These are phyloP conservation scores for Chaetura pelagica DNA, from an alignment of 2,113 vertebrate species.

Conservation along the genomic window DNA sequence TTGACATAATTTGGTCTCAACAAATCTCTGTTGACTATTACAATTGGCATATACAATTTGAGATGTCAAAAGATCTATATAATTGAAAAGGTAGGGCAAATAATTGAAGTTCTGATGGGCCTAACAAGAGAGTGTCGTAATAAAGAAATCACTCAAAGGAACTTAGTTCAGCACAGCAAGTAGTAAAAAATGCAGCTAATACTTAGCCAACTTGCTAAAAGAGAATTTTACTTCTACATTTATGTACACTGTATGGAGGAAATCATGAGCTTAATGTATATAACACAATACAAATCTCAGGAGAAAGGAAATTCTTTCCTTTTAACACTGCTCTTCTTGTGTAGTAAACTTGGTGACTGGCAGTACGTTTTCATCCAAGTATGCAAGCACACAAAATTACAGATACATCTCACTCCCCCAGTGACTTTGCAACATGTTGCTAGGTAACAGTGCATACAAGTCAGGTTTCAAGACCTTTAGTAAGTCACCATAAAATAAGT, in stretches of 20 bases:
- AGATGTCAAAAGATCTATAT: conserved; percentile 70
- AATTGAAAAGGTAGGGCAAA: conserved; percentile 55
- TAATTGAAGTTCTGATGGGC: conserved; percentile 49
- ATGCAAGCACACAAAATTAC: conserved; percentile 78
- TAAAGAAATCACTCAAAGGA: conserved; percentile 48
- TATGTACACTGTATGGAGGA: neutral
- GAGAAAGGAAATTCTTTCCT: conserved; percentile 45
- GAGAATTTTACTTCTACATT: conserved; percentile 6
- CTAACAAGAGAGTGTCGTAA: conserved; percentile 49
- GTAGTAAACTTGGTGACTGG: conserved; percentile 64
- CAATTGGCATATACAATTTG: conserved; percentile 60
- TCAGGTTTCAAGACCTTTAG: conserved; percentile 84
- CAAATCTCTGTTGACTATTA: conserved; percentile 50
- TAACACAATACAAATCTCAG: conserved; percentile 19
- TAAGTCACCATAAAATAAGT: conserved; percentile 84
- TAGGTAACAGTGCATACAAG: conserved; percentile 88
- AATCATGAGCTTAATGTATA: neutral
- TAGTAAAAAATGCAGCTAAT: neutral
- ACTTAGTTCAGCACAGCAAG: neutral
- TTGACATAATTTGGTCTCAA: conserved; percentile 50
- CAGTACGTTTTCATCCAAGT: conserved; percentile 81
- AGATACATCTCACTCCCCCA: conserved; percentile 78
- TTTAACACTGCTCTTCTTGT: conserved; percentile 41
- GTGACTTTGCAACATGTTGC: conserved; percentile 86
- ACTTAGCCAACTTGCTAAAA: conserved; percentile 28